A percentile compares a stretch with the other conserved stretches of the same genome.
Evolutionary conservation across 2,888 invertebrate genomes (phyloP).

Genomic region (Drosophila setosimentum): DNA sequence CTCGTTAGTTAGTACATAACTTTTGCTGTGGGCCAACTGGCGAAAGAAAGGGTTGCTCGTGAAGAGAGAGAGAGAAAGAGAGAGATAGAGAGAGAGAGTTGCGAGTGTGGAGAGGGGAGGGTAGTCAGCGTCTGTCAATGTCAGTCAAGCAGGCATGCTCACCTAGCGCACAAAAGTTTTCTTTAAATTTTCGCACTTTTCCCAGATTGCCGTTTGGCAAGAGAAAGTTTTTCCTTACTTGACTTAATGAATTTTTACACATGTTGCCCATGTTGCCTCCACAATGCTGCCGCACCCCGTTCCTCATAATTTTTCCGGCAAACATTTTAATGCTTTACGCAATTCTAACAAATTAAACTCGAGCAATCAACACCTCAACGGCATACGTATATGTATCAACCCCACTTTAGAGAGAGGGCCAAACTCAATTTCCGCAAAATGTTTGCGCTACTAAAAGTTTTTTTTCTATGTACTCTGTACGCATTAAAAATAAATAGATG

Average conservation of each 20-base stretch:
- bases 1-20: constrained; percentile 80
- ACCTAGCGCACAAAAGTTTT: constrained; percentile 63
- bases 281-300: not conserved
- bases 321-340: constrained; percentile 80
- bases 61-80: not conserved
- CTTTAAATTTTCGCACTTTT: constrained; percentile 79
- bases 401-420: constrained; percentile 11
- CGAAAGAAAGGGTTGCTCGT: not conserved
- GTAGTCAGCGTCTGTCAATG: constrained; percentile 62
- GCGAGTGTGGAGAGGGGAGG: not conserved
- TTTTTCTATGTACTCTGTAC: constrained; percentile 29
- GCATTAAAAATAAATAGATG: not conserved
- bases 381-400: not conserved
- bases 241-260: constrained; percentile 74
- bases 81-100: not conserved
- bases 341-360: constrained; percentile 80
- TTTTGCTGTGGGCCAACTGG: constrained; percentile 69
- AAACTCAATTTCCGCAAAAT: constrained; percentile 77
- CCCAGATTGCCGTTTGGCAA: constrained; percentile 59
- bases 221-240: constrained; percentile 65
- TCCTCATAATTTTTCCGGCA: constrained; percentile 69
- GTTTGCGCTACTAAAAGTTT: constrained; percentile 52
- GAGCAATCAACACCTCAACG: constrained; percentile 77
- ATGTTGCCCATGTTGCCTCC: constrained; percentile 30
- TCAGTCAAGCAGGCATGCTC: constrained; percentile 41